phyloP scores from a whole-genome alignment of 2,888 invertebrate genomes.

The Caradrina kadenii region DNA sequence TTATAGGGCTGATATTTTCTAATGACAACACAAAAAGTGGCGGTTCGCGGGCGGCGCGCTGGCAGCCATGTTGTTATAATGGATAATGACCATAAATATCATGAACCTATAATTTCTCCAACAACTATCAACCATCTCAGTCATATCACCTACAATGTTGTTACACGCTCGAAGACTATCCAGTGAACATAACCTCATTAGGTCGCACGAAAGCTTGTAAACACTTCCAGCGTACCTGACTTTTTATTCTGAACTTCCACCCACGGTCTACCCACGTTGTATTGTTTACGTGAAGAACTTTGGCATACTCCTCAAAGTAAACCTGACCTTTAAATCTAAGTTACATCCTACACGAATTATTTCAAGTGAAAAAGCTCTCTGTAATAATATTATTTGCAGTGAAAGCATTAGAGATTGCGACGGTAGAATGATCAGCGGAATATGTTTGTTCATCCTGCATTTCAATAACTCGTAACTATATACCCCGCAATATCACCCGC shows the following conservation, averaged over 20 bases:
- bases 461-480: too few relatives aligned
- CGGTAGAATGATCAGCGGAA: not conserved
- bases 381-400: not conserved
- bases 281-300: conserved; percentile 1
- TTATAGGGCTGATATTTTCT: too few relatives aligned
- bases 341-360: conserved; percentile 11
- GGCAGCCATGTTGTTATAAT: too few relatives aligned
- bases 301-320: not conserved
- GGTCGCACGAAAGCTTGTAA: not conserved
- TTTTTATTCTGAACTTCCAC: conserved; percentile 27
- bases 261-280: conserved; percentile 31
- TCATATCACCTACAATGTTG: too few relatives aligned
- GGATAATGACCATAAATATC: too few relatives aligned
- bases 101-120: too few relatives aligned
- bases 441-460: too few relatives aligned
- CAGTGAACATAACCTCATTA: conserved; percentile 7
- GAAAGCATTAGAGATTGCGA: too few relatives aligned
- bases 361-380: conserved; percentile 6
- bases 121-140: too few relatives aligned
- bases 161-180: not conserved
- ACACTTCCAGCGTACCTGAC: not conserved
- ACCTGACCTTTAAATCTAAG: conserved; percentile 19
- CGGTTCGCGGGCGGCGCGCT: too few relatives aligned
- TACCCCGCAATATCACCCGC: too few relatives aligned
- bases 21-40: too few relatives aligned